Percentiles rank a stretch among this genome's conserved stretches.
Conservation (phyloP, 2,797 vertebrate species). For the Pseudomugil gertrudae region DNA sequence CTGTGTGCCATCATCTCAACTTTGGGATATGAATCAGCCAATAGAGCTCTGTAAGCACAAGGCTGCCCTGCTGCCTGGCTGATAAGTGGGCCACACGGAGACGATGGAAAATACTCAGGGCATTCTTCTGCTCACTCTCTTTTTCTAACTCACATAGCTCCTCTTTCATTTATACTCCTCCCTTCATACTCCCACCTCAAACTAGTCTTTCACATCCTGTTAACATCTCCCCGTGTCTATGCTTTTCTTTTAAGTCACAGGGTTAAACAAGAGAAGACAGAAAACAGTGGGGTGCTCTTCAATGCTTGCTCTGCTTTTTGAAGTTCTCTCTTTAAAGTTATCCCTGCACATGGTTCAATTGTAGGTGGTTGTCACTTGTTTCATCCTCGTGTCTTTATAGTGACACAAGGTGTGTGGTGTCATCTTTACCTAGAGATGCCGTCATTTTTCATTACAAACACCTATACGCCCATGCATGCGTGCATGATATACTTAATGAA, state of each 20-base stretch:
- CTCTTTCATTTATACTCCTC: constrained; percentile 36
- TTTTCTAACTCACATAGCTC: constrained; percentile 18
- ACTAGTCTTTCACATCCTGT: constrained; percentile 57
- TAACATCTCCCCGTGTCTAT: constrained; percentile 45
- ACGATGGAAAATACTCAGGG: constrained; percentile 64
- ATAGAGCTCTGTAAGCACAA: constrained; percentile 66
- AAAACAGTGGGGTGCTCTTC: constrained; percentile 55
- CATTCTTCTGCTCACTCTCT: constrained; percentile 41
- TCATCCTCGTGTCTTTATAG: constrained; percentile 70
- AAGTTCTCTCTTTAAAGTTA: constrained; percentile 62
- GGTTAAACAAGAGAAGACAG: constrained; percentile 69
- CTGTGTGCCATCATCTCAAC: constrained; percentile 60
- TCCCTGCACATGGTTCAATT: constrained; percentile 53
- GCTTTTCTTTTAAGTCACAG: constrained; percentile 63
- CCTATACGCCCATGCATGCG: constrained; percentile 47
- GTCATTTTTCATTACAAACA: constrained; percentile 72
- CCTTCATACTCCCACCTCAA: constrained; percentile 36
- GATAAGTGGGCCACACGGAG: constrained; percentile 75
- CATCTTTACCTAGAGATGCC: constrained; percentile 58
- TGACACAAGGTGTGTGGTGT: constrained; percentile 54
- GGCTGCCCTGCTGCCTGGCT: constrained; percentile 63
- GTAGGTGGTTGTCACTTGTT: constrained; percentile 68
- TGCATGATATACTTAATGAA: constrained; percentile 49
- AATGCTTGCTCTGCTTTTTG: constrained; percentile 59
- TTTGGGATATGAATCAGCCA: constrained; percentile 75